Base-by-base conservation (phyloP, 2,797 vertebrate species). In the Falco rusticolus region DNA sequence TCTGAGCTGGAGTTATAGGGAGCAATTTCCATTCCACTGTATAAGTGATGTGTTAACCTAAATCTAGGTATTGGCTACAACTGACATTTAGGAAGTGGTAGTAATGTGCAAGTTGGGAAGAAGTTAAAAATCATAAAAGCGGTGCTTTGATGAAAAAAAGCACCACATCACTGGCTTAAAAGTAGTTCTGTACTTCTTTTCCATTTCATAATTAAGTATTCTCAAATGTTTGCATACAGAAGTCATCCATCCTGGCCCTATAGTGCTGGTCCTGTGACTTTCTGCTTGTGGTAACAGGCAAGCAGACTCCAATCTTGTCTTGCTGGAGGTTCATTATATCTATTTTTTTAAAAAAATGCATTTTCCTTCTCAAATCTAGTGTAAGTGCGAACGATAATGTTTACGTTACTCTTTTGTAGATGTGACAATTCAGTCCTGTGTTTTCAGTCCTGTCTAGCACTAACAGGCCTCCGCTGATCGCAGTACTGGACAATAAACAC, bases 331-430 rank as follows among this genome's bases (percentile, higher is more conserved):
- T 82, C 48, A 16, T 81, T 10, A 24, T 11, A 41, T 15, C 26
- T 0, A 0, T 41, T 48, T 78, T 84, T 56, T 63, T 17, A 2
- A 4, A 54, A 54, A 76, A 24, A 2, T 19, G 43, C 16, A 45
- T 45, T 45, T 45, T 12, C 75, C 37, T 75, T 37, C 26, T 70
- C 31, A 77, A 41, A 45, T 45, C 24, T 31, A 34, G 61, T 8
- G 0, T 7, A 37, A 68, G n/a, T 26, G 34, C 45, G 16, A n/a
- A 16, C 4, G 11, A 10, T 37, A 34, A 11, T 16, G 33, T 41
- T 83, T 56, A 34, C 16, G 9, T 5, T 43, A 7, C 25, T 12
- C 28, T 48, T 37, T n/a, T 47, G 39, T 34, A 50, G 6, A 5
- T 20, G 16, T 10, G 31, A 50, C 17, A 64, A 1, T 53, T 53